Percentiles rank a stretch among this genome's conserved stretches.
These are phyloP conservation scores for Lagorchestes hirsutus DNA, from an alignment of 2,797 vertebrate genomes.

Conservation along the genomic window DNA sequence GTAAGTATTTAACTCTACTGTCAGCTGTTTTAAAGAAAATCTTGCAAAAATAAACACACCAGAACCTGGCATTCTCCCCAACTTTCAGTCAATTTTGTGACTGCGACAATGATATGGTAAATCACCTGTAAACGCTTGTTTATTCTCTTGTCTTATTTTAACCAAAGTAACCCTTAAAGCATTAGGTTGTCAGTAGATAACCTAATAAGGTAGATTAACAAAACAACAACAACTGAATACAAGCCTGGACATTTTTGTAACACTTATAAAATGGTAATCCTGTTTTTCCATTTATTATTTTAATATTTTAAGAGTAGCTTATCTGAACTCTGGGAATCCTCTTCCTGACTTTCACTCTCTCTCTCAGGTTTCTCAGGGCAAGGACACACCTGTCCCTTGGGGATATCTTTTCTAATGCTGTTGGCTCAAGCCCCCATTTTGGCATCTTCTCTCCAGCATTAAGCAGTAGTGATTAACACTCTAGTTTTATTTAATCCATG, in stretches of 20 bases:
- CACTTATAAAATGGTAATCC: neutral
- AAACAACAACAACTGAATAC: neutral
- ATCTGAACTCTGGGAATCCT: neutral
- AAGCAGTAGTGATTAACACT: too few species aligned
- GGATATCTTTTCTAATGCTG: neutral
- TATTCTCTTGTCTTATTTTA: neutral
- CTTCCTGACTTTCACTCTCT: neutral
- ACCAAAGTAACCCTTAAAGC: neutral
- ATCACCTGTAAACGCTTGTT: neutral
- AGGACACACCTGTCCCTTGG: neutral
- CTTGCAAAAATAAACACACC: neutral
- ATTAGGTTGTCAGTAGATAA: neutral
- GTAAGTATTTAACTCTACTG: neutral
- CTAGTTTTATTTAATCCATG: neutral
- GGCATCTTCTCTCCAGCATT: neutral
- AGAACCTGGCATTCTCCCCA: neutral
- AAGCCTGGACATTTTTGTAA: neutral
- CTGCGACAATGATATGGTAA: neutral
- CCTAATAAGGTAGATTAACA: neutral
- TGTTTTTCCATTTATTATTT: constrained; percentile 22
- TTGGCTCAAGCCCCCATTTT: neutral
- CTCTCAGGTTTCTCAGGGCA: neutral
- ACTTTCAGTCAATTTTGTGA: neutral
- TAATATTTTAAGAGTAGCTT: neutral
- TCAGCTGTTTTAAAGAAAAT: neutral